Evolutionary conservation across 2,888 invertebrate species (phyloP).

Genomic region (Cetonia aurata): DNA sequence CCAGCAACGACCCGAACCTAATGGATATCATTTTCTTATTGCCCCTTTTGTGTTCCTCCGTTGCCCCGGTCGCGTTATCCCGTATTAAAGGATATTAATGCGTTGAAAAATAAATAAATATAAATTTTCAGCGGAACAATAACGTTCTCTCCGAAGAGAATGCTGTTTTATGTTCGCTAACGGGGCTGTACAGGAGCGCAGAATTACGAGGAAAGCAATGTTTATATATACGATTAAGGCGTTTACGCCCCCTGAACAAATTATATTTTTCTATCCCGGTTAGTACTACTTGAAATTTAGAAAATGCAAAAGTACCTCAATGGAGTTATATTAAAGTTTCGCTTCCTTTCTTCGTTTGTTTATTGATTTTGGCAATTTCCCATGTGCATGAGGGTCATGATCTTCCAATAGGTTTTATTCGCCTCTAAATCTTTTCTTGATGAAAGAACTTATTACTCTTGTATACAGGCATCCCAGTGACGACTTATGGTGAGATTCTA

Average conservation of each 20-base stretch:
- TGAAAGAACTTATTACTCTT: too few species aligned
- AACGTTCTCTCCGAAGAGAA: conserved; percentile 21
- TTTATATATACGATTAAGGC: conserved; percentile 5
- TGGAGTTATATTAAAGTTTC: too few species aligned
- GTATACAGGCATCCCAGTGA: too few species aligned
- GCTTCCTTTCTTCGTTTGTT: too few species aligned
- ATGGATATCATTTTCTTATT: conserved; percentile 41
- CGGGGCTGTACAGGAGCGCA: conserved; percentile 2
- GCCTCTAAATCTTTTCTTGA: too few species aligned
- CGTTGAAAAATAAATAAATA: conserved; percentile 40
- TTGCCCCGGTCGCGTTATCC: conserved; percentile 38
- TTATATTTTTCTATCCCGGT: too few species aligned
- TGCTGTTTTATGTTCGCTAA: conserved; percentile 35
- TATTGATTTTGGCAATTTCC: too few species aligned
- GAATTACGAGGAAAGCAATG: conserved; percentile 15
- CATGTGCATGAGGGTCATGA: too few species aligned
- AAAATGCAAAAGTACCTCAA: too few species aligned
- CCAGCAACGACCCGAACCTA: conserved; percentile 37
- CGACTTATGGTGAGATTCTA: too few species aligned
- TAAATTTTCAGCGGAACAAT: conserved; percentile 38
- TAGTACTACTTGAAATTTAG: too few species aligned
- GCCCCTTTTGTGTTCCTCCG: conserved; percentile 26
- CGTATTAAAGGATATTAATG: conserved; percentile 39
- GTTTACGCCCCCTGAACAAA: neutral
- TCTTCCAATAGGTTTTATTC: too few species aligned